phyloP scores from a whole-genome alignment of 2,113 vertebrate genomes.

The Hassar affinis region DNA sequence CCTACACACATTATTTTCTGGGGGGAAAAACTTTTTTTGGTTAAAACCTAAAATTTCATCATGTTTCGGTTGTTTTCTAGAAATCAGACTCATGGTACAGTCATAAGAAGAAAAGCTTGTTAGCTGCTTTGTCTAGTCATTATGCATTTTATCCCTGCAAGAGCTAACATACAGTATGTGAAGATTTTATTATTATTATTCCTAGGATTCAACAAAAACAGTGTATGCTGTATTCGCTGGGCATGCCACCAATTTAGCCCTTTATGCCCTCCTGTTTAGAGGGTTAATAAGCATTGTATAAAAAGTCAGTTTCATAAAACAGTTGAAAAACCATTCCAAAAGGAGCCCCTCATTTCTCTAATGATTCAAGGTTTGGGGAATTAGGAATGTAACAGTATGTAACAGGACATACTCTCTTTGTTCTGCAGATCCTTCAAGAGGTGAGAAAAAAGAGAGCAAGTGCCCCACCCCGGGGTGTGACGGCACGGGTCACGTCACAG shows the following conservation, averaged over 20 bases:
- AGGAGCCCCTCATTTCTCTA: background rate
- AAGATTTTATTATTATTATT: conserved; percentile 6
- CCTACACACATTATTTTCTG: too few species aligned
- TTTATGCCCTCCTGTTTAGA: background rate
- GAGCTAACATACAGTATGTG: conserved; percentile 34
- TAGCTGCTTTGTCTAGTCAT: conserved; percentile 30
- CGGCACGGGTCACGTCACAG: conserved; percentile 96
- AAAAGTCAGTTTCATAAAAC: conserved; percentile 3
- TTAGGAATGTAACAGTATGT: conserved; percentile 14
- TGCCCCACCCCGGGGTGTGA: conserved; percentile 98
- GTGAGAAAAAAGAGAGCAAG: conserved; percentile 99
- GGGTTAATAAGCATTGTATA: background rate
- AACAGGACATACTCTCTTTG: conserved; percentile 7
- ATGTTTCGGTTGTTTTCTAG: too few species aligned
- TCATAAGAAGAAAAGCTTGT: conserved; percentile 10
- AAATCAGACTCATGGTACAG: background rate
- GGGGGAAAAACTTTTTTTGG: too few species aligned
- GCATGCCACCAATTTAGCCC: background rate
- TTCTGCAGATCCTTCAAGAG: conserved; percentile 89
- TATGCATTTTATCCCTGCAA: conserved; percentile 18
- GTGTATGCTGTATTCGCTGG: conserved; percentile 3
- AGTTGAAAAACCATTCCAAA: background rate
- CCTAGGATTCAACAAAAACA: background rate
- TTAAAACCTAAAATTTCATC: too few species aligned
- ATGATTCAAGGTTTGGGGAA: background rate